Evolutionary conservation across 2,797 vertebrate species (phyloP), one percentile per base, ranked within the genome.

Genomic region (Eulemur coronatus): DNA sequence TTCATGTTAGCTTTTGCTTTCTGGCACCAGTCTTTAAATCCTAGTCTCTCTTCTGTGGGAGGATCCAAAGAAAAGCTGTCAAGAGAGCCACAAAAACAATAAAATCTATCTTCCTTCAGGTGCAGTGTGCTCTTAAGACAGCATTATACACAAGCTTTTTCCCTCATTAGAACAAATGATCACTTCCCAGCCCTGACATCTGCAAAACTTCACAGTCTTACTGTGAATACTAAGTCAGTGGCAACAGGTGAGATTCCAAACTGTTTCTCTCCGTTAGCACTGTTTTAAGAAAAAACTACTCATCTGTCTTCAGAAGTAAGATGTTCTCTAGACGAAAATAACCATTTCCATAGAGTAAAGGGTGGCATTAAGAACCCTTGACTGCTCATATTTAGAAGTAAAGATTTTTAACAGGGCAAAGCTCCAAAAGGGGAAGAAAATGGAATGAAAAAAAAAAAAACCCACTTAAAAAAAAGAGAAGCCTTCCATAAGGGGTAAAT

Each of bases 351-450:
- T 1, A 75, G 48, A 78, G 70, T 67, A 61, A 84, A 84, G n/a
- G 65, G 63, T 87, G 78, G 63, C 65, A 84, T 50, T 89, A 70
- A 94, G 59, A 92, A 93, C 22, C 59, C 57, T n/a, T 50, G 69
- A 93, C 33, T 67, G 84, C n/a, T 96, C 46, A 52, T 55, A 75
- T 61, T 86, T 85, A 96, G 33, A 89, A 72, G 55, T 50, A 67
- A 89, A 92, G 35, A 80, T 75, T 65, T 61, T 80, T 92, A 96
- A 87, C 6, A 94, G 80, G 65, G 59, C 76, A 96, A 89, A 81
- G 2, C 33, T 91, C 38, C 85, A 85, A 93, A 61, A 91, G 41
- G 38, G 87, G 46, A 78, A 94, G 65, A 72, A 95, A 92, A 52
- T 35, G 5, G 38, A 86, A 80, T 63, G 82, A 1, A 43, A 57